These are phyloP conservation scores for Prionchulus punctatus DNA, from an alignment of 2,888 invertebrate species.

Conservation along the genomic window DNA sequence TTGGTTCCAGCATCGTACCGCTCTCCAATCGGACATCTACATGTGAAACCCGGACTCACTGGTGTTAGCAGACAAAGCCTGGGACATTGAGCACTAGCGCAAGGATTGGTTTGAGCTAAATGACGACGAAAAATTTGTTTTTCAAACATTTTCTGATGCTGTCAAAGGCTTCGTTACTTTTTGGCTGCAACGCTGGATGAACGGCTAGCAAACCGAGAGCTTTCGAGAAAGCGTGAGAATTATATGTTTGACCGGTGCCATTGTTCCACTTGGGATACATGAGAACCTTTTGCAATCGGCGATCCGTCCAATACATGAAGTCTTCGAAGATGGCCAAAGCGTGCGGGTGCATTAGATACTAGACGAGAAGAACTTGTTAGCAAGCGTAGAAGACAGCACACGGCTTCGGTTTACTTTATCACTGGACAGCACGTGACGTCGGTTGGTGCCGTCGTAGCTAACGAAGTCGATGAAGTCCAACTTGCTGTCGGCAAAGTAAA, in stretches of 20 bases:
- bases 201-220: slow-evolving; percentile 87
- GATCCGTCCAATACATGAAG: slow-evolving; percentile 86
- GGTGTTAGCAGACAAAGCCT: slow-evolving; percentile 67
- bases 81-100: slow-evolving; percentile 55
- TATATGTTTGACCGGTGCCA: slow-evolving; percentile 23
- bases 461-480: slow-evolving; percentile 94
- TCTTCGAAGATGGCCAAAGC: slow-evolving; percentile 87
- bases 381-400: background rate
- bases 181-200: slow-evolving; percentile 79
- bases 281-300: slow-evolving; percentile 44
- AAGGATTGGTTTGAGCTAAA: slow-evolving; percentile 47
- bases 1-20: slow-evolving; percentile 22
- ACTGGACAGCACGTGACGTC: slow-evolving; percentile 54
- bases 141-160: too few species aligned
- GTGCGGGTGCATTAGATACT: slow-evolving; percentile 86
- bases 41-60: slow-evolving; percentile 50
- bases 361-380: slow-evolving; percentile 27
- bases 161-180: slow-evolving; percentile 26
- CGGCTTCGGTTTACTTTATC: slow-evolving; percentile 30
- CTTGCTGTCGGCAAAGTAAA: slow-evolving; percentile 94
- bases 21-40: slow-evolving; percentile 72
- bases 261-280: slow-evolving; percentile 29
- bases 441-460: slow-evolving; percentile 77
- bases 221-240: slow-evolving; percentile 75
- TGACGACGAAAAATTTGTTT: too few species aligned